Evolutionary conservation across 2,113 vertebrate genomes (phyloP).

Genomic region (Seriola dumerili): DNA sequence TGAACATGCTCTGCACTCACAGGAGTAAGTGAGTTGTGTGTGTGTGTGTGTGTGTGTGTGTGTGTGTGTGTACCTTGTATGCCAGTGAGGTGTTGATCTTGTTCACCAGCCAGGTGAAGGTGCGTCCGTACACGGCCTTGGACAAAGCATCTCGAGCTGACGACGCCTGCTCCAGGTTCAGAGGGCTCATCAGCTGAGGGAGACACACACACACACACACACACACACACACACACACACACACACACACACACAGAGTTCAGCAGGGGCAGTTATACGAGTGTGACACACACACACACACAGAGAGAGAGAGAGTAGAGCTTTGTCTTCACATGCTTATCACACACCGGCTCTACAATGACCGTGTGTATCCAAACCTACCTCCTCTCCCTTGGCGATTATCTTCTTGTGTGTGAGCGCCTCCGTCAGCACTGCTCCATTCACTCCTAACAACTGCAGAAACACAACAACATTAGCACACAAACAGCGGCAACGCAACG

Average conservation of each 20-base stretch:
- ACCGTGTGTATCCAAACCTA: conserved; percentile 69
- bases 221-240: background rate
- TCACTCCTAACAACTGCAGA: conserved; percentile 92
- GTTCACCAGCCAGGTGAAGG: conserved; percentile 96
- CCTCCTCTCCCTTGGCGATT: conserved; percentile 98
- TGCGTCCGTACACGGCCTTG: conserved; percentile 95
- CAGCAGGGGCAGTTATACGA: background rate
- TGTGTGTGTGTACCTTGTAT: conserved; percentile 85
- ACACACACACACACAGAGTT: background rate
- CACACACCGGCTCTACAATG: conserved; percentile 19
- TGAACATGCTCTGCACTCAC: background rate
- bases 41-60: conserved; percentile 18
- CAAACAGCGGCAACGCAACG: background rate
- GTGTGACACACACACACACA: background rate
- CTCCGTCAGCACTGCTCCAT: conserved; percentile 88
- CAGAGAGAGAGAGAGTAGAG: conserved; percentile 39
- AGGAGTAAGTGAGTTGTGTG: background rate
- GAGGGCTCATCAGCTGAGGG: conserved; percentile 91
- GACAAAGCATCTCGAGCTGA: conserved; percentile 93
- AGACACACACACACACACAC: conserved; percentile 34
- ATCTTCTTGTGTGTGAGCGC: conserved; percentile 97
- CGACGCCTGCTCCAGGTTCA: conserved; percentile 96
- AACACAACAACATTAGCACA: conserved; percentile 53
- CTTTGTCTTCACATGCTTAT: conserved; percentile 47
- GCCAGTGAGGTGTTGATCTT: conserved; percentile 95